These are phyloP conservation scores for Macrochelys suwanniensis DNA, from an alignment of 2,797 vertebrate species.

Conservation along the genomic window DNA sequence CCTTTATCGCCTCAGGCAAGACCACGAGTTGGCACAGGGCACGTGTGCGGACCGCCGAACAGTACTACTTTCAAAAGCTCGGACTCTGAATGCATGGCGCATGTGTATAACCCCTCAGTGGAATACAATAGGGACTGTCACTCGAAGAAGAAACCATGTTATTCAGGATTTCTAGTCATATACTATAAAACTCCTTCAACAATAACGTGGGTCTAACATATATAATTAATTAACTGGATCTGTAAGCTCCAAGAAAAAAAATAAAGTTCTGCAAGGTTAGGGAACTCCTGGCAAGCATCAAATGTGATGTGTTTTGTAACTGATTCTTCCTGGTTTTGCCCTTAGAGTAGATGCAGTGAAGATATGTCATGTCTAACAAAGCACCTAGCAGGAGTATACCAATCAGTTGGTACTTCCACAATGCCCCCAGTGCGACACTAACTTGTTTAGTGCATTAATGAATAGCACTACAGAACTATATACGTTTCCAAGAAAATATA, in stretches of 20 bases:
- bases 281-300: not conserved
- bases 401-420: slow-evolving; percentile 39
- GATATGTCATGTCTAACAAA: not conserved
- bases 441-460: not conserved
- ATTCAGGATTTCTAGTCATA: not conserved
- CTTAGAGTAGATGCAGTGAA: not conserved
- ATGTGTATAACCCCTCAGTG: too few relatives aligned
- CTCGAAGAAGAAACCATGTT: not conserved
- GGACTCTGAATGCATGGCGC: too few relatives aligned
- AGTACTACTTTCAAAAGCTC: too few relatives aligned
- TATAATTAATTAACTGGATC: not conserved
- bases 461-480: not conserved
- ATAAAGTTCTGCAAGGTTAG: not conserved
- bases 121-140: too few relatives aligned
- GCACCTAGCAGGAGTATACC: not conserved
- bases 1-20: too few relatives aligned
- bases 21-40: too few relatives aligned
- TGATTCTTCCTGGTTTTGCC: not conserved
- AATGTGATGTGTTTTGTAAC: not conserved
- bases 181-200: not conserved
- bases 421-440: slow-evolving; percentile 44
- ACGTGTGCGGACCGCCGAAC: too few relatives aligned
- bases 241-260: not conserved
- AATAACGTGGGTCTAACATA: not conserved
- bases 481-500: slow-evolving; percentile 16